These are phyloP conservation scores for Sprattus sprattus DNA, from an alignment of 2,113 vertebrate genomes.

Conservation along the genomic window DNA sequence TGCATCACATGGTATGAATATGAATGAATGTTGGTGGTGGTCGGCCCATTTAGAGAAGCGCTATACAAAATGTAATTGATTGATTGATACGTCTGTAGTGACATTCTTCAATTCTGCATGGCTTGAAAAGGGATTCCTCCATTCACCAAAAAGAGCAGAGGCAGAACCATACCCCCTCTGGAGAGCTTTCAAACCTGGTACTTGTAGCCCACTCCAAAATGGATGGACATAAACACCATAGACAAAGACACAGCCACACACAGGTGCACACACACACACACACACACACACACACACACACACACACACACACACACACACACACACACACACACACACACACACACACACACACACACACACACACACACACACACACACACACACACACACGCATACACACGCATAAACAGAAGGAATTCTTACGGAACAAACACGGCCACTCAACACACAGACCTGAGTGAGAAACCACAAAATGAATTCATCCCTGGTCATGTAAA, in stretches of 20 bases:
- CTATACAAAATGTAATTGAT: too few relatives aligned
- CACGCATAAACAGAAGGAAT: neutral
- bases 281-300: neutral
- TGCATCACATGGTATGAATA: too few relatives aligned
- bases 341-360: neutral
- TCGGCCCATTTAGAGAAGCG: too few relatives aligned
- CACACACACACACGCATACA: neutral
- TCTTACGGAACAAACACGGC: neutral
- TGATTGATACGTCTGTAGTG: neutral
- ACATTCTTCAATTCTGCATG: neutral
- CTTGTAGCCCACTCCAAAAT: neutral
- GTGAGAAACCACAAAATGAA: slow-evolving; percentile 2
- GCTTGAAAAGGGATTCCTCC: neutral
- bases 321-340: neutral
- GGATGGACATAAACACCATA: neutral
- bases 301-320: neutral
- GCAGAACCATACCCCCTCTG: neutral
- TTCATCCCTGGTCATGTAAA: neutral
- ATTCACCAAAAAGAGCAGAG: neutral
- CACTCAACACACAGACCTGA: neutral
- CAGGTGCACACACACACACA: neutral
- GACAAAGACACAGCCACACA: neutral
- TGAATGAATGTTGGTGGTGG: too few relatives aligned
- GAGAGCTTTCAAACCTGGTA: neutral
- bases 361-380: neutral